Conservation (phyloP, 2,797 vertebrate genomes). For the Propithecus deckenii region DNA sequence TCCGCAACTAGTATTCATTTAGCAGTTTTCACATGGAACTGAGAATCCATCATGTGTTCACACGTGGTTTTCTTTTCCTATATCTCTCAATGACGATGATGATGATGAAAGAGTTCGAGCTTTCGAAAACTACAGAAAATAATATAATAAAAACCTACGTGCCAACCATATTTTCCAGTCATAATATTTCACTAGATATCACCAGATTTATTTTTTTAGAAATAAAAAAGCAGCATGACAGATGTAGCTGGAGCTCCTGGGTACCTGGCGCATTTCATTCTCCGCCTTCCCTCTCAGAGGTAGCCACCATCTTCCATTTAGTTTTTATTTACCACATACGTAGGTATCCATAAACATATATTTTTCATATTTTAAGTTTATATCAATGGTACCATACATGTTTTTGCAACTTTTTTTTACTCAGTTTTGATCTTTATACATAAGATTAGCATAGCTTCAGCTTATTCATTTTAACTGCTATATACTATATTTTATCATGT, state of each 20-base stretch:
- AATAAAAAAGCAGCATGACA: constrained; percentile 17
- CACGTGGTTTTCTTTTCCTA: neutral
- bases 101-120: neutral
- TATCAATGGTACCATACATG: neutral
- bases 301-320: neutral
- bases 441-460: neutral
- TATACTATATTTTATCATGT: neutral
- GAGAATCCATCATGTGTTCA: neutral
- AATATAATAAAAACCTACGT: neutral
- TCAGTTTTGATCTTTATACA: neutral
- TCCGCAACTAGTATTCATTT: accelerated
- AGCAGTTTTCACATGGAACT: neutral
- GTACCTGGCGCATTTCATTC: neutral
- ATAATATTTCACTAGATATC: neutral
- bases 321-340: neutral
- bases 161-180: neutral
- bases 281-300: neutral
- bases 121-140: neutral
- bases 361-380: neutral
- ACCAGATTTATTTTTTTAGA: neutral
- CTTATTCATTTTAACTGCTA: neutral
- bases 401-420: neutral
- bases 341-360: neutral
- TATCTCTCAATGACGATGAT: neutral
- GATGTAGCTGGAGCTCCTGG: neutral